phyloP scores from a whole-genome alignment of 2,888 invertebrate species.

The Calameuta pallipes region DNA sequence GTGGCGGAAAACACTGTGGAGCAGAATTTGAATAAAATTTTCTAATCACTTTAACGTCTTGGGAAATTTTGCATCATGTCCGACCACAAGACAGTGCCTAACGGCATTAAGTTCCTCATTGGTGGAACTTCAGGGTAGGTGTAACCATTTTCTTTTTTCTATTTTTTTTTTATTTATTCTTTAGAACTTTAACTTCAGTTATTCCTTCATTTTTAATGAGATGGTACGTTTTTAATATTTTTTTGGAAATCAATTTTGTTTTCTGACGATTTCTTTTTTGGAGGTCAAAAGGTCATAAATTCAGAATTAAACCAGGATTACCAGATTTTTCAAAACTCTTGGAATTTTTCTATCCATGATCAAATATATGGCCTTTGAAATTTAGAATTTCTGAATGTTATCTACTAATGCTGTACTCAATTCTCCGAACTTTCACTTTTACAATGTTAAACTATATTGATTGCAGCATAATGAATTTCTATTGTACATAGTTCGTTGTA shows the following conservation, averaged over 20 bases:
- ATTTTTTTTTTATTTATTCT: not conserved
- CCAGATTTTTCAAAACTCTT: not conserved
- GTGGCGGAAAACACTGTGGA: not conserved
- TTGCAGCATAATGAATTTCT: not conserved
- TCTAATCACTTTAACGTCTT: not conserved
- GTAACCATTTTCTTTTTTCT: conserved; percentile 8
- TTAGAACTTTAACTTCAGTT: not conserved
- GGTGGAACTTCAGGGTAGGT: conserved; percentile 61
- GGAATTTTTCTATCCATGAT: not conserved
- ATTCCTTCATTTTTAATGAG: not conserved
- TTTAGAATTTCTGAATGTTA: not conserved
- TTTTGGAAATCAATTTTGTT: not conserved
- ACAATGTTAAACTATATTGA: not conserved
- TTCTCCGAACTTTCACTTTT: not conserved
- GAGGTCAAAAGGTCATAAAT: conserved; percentile 27
- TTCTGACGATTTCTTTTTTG: conserved; percentile 2
- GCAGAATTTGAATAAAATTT: not conserved
- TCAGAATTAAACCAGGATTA: not conserved
- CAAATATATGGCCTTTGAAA: not conserved
- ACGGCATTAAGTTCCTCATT: conserved; percentile 57
- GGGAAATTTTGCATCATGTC: conserved; percentile 36
- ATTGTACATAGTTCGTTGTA: not conserved
- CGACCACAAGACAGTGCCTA: conserved; percentile 55
- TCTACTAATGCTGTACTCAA: not conserved
- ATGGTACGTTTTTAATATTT: not conserved